Conservation (phyloP, 2,797 vertebrate genomes). For the Cyprinella venusta region DNA sequence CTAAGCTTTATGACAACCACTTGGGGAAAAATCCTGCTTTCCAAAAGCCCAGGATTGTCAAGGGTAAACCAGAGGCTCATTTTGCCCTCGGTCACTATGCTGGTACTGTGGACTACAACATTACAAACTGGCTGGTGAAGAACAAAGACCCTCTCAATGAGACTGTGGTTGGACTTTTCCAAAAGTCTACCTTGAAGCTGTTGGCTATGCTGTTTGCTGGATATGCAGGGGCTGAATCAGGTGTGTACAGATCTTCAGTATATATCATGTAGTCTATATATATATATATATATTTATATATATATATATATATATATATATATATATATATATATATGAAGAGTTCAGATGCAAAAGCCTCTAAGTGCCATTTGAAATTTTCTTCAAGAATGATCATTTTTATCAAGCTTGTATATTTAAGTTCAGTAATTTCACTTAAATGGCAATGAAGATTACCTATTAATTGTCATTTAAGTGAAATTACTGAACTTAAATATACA, state of each 20-base stretch:
- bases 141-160: conserved; percentile 88
- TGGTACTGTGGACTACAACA: conserved; percentile 86
- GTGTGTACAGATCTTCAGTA: conserved; percentile 61
- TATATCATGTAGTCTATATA: not conserved
- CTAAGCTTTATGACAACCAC: conserved; percentile 19
- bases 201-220: conserved; percentile 63
- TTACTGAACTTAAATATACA: too few relatives aligned
- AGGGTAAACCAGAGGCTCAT: conserved; percentile 81
- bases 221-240: conserved; percentile 78
- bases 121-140: conserved; percentile 80
- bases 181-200: conserved; percentile 79
- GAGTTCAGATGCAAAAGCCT: too few relatives aligned
- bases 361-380: too few relatives aligned
- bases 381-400: too few relatives aligned
- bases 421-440: too few relatives aligned
- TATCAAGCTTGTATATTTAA: too few relatives aligned
- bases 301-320: too few relatives aligned
- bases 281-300: too few relatives aligned
- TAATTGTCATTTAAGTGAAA: too few relatives aligned
- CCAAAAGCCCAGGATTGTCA: conserved; percentile 76
- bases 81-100: conserved; percentile 82
- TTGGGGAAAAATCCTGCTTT: conserved; percentile 74
- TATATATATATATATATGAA: too few relatives aligned
- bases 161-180: conserved; percentile 84
- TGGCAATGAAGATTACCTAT: too few relatives aligned